Conservation (phyloP, 2,113 vertebrate species). For the Atractosteus spatula region DNA sequence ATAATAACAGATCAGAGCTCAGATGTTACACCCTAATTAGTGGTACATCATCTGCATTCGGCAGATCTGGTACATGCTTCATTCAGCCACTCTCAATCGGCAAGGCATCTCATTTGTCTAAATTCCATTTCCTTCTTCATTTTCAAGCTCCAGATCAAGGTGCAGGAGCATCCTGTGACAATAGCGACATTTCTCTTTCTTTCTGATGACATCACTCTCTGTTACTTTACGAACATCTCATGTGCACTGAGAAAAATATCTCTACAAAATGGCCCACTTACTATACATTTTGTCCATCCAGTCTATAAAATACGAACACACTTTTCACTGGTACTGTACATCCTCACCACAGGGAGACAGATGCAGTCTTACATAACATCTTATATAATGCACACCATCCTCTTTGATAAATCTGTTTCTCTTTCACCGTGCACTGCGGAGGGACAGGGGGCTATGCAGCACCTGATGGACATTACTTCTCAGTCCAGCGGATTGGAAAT, state of each 20-base stretch:
- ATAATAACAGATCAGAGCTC: too few species aligned
- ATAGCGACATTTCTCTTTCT: neutral
- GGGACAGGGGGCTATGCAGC: slow-evolving; percentile 40
- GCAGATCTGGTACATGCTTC: too few species aligned
- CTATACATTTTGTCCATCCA: slow-evolving; percentile 28
- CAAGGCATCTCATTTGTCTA: too few species aligned
- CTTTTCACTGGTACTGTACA: slow-evolving; percentile 49
- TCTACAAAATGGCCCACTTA: too few species aligned
- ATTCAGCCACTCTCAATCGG: too few species aligned
- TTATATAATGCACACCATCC: slow-evolving; percentile 61
- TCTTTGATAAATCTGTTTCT: slow-evolving; percentile 46
- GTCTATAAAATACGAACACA: slow-evolving; percentile 39
- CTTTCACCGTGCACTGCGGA: slow-evolving; percentile 38
- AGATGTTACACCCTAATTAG: too few species aligned
- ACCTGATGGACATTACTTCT: slow-evolving; percentile 22
- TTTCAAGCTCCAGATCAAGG: too few species aligned
- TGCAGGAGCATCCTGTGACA: too few species aligned
- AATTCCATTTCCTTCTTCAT: too few species aligned
- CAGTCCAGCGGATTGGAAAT: slow-evolving; percentile 26
- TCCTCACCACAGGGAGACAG: slow-evolving; percentile 58
- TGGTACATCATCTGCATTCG: too few species aligned
- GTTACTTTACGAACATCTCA: neutral
- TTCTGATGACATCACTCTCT: neutral
- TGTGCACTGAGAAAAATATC: neutral
- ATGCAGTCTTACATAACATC: slow-evolving; percentile 67